These are phyloP conservation scores for Drosophila orena DNA, from an alignment of 1,140 invertebrate genomes.

Conservation along the genomic window DNA sequence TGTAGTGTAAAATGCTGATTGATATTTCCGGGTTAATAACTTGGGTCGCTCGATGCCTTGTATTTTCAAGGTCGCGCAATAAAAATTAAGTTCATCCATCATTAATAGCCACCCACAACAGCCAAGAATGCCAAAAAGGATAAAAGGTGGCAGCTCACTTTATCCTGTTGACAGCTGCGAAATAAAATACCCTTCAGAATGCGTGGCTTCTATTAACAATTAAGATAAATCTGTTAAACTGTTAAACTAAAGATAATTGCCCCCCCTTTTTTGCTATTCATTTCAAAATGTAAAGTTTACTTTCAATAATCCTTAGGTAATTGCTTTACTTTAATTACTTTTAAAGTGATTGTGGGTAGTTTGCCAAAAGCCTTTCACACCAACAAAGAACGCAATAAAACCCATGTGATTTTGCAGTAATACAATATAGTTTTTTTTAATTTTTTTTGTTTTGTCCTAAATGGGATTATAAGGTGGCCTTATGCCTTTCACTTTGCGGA, in stretches of 20 bases:
- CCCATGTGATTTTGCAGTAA: not conserved
- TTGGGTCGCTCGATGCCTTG: slow-evolving; percentile 25
- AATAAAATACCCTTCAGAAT: slow-evolving; percentile 11
- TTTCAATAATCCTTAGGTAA: not conserved
- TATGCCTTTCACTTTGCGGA: not conserved
- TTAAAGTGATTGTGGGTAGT: not conserved
- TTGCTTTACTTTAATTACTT: not conserved
- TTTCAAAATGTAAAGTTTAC: not conserved
- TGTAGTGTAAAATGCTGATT: slow-evolving; percentile 78
- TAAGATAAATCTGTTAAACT: not conserved
- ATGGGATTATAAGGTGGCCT: not conserved
- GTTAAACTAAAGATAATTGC: no score
- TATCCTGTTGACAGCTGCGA: slow-evolving; percentile 21
- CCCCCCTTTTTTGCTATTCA: no score
- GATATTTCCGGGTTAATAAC: slow-evolving; percentile 77
- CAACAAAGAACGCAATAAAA: not conserved
- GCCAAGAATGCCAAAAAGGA: not conserved
- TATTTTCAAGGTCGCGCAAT: slow-evolving; percentile 68
- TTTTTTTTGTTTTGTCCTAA: not conserved
- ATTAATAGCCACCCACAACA: slow-evolving; percentile 45
- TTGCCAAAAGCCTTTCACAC: not conserved
- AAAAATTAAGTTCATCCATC: slow-evolving; percentile 80
- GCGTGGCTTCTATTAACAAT: not conserved
- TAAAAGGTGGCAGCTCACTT: slow-evolving; percentile 3
- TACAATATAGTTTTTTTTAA: not conserved